Percentiles rank a stretch among this genome's conserved stretches.
phyloP scores from a whole-genome alignment of 1,140 invertebrate species.

The Cydia strobilella region DNA sequence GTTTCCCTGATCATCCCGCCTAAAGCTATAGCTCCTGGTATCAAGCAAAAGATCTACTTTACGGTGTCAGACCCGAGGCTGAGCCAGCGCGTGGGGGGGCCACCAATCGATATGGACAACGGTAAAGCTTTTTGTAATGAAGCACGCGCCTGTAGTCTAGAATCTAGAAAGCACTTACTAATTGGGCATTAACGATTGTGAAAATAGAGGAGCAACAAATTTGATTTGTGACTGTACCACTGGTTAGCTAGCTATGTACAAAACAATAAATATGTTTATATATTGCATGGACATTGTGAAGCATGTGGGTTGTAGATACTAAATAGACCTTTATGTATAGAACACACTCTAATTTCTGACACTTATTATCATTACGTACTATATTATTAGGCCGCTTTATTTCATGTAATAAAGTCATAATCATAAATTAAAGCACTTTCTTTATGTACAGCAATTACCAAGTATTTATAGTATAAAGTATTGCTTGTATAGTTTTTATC shows the following conservation, averaged over 20 bases:
- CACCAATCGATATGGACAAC: constrained; percentile 93
- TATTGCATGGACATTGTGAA: not conserved
- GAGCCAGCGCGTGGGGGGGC: constrained; percentile 85
- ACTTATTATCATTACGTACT: not conserved
- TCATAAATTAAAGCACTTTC: not conserved
- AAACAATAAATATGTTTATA: not conserved
- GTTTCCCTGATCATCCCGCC: constrained; percentile 94
- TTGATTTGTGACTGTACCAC: constrained; percentile 28
- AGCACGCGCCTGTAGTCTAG: constrained; percentile 73
- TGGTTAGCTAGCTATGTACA: constrained; percentile 14
- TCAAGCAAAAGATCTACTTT: constrained; percentile 96
- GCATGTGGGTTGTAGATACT: not conserved
- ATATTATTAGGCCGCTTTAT: not conserved
- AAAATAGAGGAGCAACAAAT: constrained; percentile 50
- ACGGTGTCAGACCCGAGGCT: constrained; percentile 90
- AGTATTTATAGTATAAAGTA: not conserved
- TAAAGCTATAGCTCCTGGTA: constrained; percentile 89
- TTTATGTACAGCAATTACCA: constrained; percentile 10
- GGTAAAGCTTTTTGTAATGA: constrained; percentile 83
- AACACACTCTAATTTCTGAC: not conserved
- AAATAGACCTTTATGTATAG: not conserved
- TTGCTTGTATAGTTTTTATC: not conserved
- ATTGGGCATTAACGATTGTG: constrained; percentile 68
- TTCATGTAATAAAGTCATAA: not conserved
- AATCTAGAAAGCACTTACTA: constrained; percentile 77